phyloP scores from a whole-genome alignment of 2,113 vertebrate species.

The Sorex fumeus region DNA sequence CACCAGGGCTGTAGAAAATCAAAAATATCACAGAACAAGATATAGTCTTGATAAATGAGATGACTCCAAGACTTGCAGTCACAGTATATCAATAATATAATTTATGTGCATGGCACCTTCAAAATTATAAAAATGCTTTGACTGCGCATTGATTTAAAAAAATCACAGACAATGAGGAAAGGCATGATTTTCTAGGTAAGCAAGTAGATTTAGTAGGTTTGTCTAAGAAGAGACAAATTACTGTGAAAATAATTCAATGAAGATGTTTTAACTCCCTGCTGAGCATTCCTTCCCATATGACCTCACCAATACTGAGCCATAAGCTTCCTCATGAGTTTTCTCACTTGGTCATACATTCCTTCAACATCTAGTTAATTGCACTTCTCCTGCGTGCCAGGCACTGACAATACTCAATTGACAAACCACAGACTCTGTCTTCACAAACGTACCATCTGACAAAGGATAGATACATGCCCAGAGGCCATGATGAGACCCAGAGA shows the following conservation, averaged over 20 bases:
- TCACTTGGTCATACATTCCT: not conserved
- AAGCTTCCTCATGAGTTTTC: not conserved
- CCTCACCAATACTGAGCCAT: not conserved
- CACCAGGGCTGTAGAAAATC: not conserved
- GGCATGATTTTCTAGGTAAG: not conserved
- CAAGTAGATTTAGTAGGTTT: not conserved
- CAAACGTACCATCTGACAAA: not conserved
- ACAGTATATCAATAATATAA: conserved; percentile 17
- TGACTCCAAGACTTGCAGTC: not conserved
- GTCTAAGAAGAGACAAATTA: not conserved
- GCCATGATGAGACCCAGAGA: too few relatives aligned
- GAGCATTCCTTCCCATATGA: not conserved
- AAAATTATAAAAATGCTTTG: conserved; percentile 24
- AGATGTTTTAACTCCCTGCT: not conserved
- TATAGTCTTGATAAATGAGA: not conserved
- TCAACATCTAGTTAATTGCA: not conserved
- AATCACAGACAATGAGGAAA: not conserved
- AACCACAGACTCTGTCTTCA: not conserved
- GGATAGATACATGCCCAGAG: not conserved
- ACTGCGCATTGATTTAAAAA: not conserved
- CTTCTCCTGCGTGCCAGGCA: not conserved
- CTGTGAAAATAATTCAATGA: conserved; percentile 41
- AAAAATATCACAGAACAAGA: conserved; percentile 6
- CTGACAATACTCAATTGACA: not conserved
- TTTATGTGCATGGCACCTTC: not conserved